A percentile compares a stretch with the other conserved stretches of the same genome.
These are phyloP conservation scores for Cacoxenus indagator DNA, from an alignment of 2,888 invertebrate genomes.

Conservation along the genomic window DNA sequence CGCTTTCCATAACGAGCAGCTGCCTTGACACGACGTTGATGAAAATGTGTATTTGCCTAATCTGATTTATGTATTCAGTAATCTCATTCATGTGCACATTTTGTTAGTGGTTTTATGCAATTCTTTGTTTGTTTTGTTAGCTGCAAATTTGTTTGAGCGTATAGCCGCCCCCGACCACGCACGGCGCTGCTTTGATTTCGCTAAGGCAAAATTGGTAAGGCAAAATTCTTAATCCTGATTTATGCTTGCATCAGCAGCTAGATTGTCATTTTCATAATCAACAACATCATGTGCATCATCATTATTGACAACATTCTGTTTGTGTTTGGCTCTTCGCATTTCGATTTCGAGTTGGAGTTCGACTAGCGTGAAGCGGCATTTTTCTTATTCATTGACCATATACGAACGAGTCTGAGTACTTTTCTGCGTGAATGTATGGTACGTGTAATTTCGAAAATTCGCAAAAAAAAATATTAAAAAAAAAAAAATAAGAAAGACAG, in stretches of 20 bases:
- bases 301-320: slow-evolving; percentile 42
- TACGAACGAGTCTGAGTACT: background rate
- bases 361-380: slow-evolving; percentile 56
- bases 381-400: slow-evolving; percentile 62
- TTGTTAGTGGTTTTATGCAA: too few species aligned
- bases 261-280: background rate
- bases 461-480: background rate
- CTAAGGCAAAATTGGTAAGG: too few species aligned
- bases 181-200: too few species aligned
- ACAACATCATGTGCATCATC: slow-evolving; percentile 28
- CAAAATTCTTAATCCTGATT: too few species aligned
- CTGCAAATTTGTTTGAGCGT: too few species aligned
- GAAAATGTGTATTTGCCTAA: slow-evolving; percentile 54
- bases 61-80: slow-evolving; percentile 37
- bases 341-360: too few species aligned
- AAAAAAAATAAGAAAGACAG: background rate
- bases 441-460: background rate
- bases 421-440: background rate
- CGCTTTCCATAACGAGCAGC: background rate
- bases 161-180: too few species aligned
- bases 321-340: too few species aligned
- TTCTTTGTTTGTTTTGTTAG: too few species aligned
- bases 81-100: too few species aligned
- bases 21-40: too few species aligned
- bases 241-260: too few species aligned